phyloP scores from a whole-genome alignment of 2,888 invertebrate genomes.

The Rotaria magnacalcarata region DNA sequence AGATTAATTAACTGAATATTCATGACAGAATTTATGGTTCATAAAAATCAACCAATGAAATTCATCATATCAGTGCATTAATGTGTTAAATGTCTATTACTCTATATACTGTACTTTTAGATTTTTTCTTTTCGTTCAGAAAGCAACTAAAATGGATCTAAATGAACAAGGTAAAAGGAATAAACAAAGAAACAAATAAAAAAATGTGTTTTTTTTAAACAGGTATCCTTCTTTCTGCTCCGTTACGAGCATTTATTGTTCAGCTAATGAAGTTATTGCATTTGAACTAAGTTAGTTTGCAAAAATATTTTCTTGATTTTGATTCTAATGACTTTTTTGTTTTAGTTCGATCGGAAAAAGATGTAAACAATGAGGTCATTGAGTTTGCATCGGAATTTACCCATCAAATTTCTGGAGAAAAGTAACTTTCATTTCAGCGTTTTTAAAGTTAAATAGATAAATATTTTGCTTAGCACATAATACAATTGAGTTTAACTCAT shows the following conservation, averaged over 20 bases:
- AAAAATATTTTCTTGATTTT: too few relatives aligned
- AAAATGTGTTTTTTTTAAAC: too few relatives aligned
- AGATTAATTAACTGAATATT: neutral
- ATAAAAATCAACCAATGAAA: neutral
- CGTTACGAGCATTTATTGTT: too few relatives aligned
- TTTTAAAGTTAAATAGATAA: too few relatives aligned
- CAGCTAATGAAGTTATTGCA: too few relatives aligned
- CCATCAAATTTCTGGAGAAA: slow-evolving; percentile 59
- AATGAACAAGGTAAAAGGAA: neutral
- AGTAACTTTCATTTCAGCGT: slow-evolving; percentile 47
- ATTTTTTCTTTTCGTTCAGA: too few relatives aligned
- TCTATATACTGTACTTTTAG: too few relatives aligned
- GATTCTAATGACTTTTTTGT: too few relatives aligned
- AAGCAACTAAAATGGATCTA: neutral
- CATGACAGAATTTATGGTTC: neutral
- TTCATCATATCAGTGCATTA: neutral
- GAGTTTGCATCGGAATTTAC: slow-evolving; percentile 58
- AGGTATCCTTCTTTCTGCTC: too few relatives aligned
- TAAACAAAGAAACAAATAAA: neutral
- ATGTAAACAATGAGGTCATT: slow-evolving; percentile 52
- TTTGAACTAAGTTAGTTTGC: too few relatives aligned
- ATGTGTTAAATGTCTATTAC: neutral
- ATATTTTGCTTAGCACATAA: too few relatives aligned
- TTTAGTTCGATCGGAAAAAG: slow-evolving; percentile 49
- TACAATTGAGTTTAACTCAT: too few relatives aligned